Evolutionary conservation across 2,797 vertebrate genomes (phyloP), one percentile per base, ranked within the genome.

Genomic region (Melanotaenia nigrans): DNA sequence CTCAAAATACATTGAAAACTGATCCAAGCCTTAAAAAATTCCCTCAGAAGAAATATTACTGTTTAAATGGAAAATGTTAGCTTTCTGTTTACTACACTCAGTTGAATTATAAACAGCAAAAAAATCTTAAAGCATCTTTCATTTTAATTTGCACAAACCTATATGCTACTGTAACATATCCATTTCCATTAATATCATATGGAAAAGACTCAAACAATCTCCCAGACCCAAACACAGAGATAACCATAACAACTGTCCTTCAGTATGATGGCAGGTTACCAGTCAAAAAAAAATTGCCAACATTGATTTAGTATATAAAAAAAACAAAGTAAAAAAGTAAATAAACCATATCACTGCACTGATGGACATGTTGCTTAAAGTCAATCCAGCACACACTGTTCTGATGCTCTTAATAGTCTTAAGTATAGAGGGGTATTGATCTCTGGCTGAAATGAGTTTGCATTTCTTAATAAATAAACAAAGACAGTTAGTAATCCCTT

Each of bases 1-100:
- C 57, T 22, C n/a, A 38, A 56, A 63, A 71, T 45, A 71, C 38
- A 38, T 58, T 33, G 20, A 61, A 67, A 62, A 36, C 57, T 56
- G 24, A 67, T 58, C 49, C 20, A n/a, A 47, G 8, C 42, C 16
- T 13, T 13, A 3, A 20, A 30, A 47, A 62, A 42, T 55, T 13
- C 20, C 36, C 24, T 20, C 22, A 32, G 5, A 11, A 40, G 9
- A 28, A 65, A 53, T 33, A 33, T 13, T 49, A 32, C 24, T 13
- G 5, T 49, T 72, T 58, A 9, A 47, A 55, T 16, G 8, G 13
- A 35, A 35, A 47, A 2, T 25, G 13, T 38, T 24, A 7, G 5
- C 14, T 54, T 1, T 54, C 24, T 51, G n/a, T 51, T 51, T 22
- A 10, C 45, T 10, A 51, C 47, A 51, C 22, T 24, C 8, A 1